Evolutionary conservation across 2,113 vertebrate genomes (phyloP).

Genomic region (Corydoras maculifer): DNA sequence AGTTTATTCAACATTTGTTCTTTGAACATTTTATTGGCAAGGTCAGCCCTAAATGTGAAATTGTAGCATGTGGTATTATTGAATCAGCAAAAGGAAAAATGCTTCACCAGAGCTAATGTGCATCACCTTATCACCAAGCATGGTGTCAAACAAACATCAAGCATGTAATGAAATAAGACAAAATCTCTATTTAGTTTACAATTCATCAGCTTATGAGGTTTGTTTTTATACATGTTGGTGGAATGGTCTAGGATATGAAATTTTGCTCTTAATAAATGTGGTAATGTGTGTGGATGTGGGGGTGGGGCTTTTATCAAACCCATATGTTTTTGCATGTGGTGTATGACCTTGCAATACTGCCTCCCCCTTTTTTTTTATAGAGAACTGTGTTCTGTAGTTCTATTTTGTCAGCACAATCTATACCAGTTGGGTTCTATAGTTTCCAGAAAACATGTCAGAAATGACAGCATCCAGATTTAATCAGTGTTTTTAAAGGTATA

Average conservation of each 20-base stretch:
- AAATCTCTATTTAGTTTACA: conserved; percentile 30
- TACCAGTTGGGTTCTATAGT: conserved; percentile 15
- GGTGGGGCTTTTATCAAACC: conserved; percentile 38
- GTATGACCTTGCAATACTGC: conserved; percentile 14
- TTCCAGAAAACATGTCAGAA: conserved; percentile 25
- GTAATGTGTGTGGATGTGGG: conserved; percentile 10
- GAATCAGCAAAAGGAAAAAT: conserved; percentile 1
- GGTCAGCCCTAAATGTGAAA: not conserved
- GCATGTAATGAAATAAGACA: conserved; percentile 25
- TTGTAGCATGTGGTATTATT: not conserved
- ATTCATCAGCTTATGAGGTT: conserved; percentile 37
- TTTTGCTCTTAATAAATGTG: conserved; percentile 32
- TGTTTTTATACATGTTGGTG: conserved; percentile 40
- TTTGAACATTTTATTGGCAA: not conserved
- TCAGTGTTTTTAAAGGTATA: no score
- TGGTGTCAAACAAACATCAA: conserved; percentile 10
- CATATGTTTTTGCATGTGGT: conserved; percentile 42
- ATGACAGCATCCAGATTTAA: conserved; percentile 2
- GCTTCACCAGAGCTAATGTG: conserved; percentile 2
- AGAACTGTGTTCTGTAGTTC: conserved; percentile 12
- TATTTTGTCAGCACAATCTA: conserved; percentile 25
- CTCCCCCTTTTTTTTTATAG: not conserved
- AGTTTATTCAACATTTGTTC: no score
- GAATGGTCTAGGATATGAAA: conserved; percentile 29
- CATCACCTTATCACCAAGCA: not conserved